Evolutionary conservation across 2,113 vertebrate species (phyloP), one percentile per base, ranked within the genome.

Genomic region (Pseudorasbora parva): DNA sequence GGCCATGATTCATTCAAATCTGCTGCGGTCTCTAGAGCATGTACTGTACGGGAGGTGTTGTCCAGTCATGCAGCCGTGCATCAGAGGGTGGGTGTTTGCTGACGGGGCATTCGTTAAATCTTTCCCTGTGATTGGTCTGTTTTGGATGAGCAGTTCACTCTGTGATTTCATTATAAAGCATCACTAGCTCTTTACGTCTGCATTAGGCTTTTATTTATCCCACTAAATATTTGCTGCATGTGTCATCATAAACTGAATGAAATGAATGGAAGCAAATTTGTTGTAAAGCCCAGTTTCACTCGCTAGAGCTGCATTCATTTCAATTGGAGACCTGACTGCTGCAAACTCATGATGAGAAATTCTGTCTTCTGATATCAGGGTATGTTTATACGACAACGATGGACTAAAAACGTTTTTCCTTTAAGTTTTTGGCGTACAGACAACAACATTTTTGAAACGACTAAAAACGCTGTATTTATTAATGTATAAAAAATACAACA

Each of bases 1-100:
- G 21, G 23, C 49, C 54, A 72, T 78, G 73, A 37, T 78, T 41
- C 47, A 25, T 30, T 49, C 7, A 41, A 25, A 49, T 60, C 12
- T 14, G 47, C 7, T 27, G 33, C 19, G 27, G 23, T 60, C 78
- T 59, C 10, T 19, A 30, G 47, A 62, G 56, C 27, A 49, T 68
- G 69, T 66, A 57, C 37, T 59, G 69, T 49, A 57, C 25, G 62
- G 56, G 37, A 51, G 64, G 30, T 57, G 69, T 33, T 78, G 73
- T 73, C 56, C 25, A 56, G 51, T 72, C 78, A 45, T 75, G 82
- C 25, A 19, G 30, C 23, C 47, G 23, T 43, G 60, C 49, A 47
- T 64, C 45, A 64, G 47, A 45, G 25, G 10, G 73, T 57, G 43
- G 45, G 73, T 72, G 83, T 78, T 19, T 73, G 56, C 47, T 78